Evolutionary conservation across 2,888 invertebrate species (phyloP), one percentile per base, ranked within the genome.

Genomic region (Drosophila dives): DNA sequence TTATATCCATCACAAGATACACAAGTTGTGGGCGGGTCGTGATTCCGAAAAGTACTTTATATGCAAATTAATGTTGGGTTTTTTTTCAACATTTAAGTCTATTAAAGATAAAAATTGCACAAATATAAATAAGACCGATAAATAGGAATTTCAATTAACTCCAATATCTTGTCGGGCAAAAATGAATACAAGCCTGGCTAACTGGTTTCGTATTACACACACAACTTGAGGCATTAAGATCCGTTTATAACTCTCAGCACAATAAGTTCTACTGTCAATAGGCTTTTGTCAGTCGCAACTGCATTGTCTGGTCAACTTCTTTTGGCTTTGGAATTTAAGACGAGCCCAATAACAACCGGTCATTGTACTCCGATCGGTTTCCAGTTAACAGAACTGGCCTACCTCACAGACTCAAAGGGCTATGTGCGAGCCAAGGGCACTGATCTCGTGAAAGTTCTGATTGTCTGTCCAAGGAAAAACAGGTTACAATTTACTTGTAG

Each of bases 141-240:
- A 59, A 51, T 55, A 64, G 62, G 65, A 56, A 64, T 83, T 85
- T 79, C 83, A 82, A 89, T 87, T 89, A 87, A 89, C 89, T 89
- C 59, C 72, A 82, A 79, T 89, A 76, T 17, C 34, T 12, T 20
- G 63, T 34, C 40, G 33, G 56, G 23, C n/a, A 42, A 33, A 54
- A 45, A 54, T 33, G 51, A n/a, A 33, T 42, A 23, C 15, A 32
- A 12, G 36, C 50, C 61, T 48, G 49, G 36, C 20, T 2, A 67
- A 75, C 64, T 33, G 40, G 59, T 63, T 58, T 64, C 6, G 6
- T 32, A 29, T 64, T 64, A 45, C 67, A 38, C 23, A 33, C 4
- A 36, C 1, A 63, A 15, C 15, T 15, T 45, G 15, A 10, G 15
- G 2, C 12, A 26, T 26, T 20, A 7, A 45, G 64, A 40, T 61